Base-by-base conservation (phyloP, 2,113 vertebrate species). In the Macheiramphus alcinus region DNA sequence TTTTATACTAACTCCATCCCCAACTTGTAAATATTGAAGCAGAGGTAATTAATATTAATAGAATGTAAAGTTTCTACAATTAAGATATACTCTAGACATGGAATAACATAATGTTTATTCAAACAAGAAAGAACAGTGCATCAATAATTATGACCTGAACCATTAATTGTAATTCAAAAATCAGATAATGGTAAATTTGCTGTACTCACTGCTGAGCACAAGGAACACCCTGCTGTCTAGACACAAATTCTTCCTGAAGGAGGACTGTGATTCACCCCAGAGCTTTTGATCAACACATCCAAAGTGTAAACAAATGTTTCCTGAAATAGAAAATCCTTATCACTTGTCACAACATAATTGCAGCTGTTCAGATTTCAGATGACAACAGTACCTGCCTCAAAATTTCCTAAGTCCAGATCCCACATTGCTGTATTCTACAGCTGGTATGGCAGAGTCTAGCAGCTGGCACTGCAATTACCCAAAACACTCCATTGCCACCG, bases 51-150 rank as follows among this genome's bases (percentile, higher is more conserved):
- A 89, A 95, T 90, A 96, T 92, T 94, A 97, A 97, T 90, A 97
- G 82, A 96, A 97, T 19, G 27, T 31, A 80, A 62, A 72, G 26
- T 81, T 95, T 95, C 80, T 96, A 96, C 96, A 98, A 87, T 72
- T 89, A 96, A 93, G 93, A 62, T 91, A 85, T 56, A 81, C 59
- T 79, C 84, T 83, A 97, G 95, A 95, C 76, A 94, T 86, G 86
- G 86, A 97, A 88, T 87, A 94, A 86, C 84, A 93, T 79, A 81
- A 84, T 96, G 73, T 93, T 97, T 97, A 97, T 97, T 96, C 94
- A 97, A 97, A 98, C 79, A 94, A 96, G 15, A 71, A 93, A 94
- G 84, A 94, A 80, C 15, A 32, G 8, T 29, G 22, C 74, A 91
- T 97, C 95, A 85, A 94, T 93, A 96, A 96, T 96, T 95, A 97